These are phyloP conservation scores for Regulus satrapa DNA, from an alignment of 2,113 vertebrate species.

Conservation along the genomic window DNA sequence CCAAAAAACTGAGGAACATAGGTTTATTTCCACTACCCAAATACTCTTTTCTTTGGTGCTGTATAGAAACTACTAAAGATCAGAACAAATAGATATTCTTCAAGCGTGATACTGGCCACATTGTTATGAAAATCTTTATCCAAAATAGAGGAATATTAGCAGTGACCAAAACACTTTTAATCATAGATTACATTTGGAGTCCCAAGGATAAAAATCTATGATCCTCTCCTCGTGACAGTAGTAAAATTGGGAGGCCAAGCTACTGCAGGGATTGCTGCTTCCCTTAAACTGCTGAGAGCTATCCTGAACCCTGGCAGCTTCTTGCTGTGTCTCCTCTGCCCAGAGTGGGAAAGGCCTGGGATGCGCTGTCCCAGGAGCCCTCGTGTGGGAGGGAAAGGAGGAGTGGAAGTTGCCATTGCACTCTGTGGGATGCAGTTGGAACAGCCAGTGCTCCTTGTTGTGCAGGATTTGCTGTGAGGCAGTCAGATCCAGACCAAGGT, in stretches of 20 bases:
- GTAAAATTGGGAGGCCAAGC: not conserved
- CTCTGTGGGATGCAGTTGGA: not conserved
- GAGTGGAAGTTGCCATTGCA: not conserved
- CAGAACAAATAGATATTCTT: not conserved
- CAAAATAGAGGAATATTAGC: not conserved
- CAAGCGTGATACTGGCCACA: not conserved
- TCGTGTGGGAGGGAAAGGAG: not conserved
- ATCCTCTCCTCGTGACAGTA: not conserved
- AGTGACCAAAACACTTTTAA: not conserved
- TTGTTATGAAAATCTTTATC: not conserved
- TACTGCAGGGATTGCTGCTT: not conserved
- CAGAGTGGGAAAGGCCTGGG: not conserved
- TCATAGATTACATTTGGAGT: not conserved
- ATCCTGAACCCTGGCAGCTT: accelerated
- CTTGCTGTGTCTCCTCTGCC: not conserved
- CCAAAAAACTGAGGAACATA: not conserved
- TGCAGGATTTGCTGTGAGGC: not conserved
- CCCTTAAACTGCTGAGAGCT: not conserved
- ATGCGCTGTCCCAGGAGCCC: not conserved
- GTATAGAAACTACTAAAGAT: not conserved
- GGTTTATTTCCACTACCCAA: not conserved
- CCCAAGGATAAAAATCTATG: not conserved
- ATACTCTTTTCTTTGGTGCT: not conserved
- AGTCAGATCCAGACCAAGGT: not conserved
- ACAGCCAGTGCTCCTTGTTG: not conserved